phyloP scores from a whole-genome alignment of 2,113 vertebrate genomes.

The Alectura lathami region DNA sequence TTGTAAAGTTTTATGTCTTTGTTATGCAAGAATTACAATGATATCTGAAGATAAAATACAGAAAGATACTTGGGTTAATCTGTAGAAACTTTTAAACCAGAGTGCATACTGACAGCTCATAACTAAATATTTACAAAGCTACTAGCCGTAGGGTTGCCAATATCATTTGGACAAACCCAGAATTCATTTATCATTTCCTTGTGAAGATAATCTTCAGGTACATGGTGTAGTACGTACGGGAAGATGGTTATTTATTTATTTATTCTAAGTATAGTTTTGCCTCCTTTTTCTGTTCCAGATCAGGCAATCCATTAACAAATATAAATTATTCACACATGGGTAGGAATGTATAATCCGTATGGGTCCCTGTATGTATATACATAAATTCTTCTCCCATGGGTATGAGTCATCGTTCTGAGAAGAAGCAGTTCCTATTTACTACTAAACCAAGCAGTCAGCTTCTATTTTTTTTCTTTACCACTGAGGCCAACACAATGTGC shows the following conservation, averaged over 20 bases:
- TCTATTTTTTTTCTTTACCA: not conserved
- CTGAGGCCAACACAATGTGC: not conserved
- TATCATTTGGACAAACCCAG: not conserved
- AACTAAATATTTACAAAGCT: not conserved
- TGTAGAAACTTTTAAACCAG: not conserved
- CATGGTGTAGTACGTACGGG: not conserved
- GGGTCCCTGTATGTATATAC: not conserved
- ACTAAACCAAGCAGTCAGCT: not conserved
- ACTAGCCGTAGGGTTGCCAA: not conserved
- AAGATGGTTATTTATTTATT: not conserved
- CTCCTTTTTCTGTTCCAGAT: not conserved
- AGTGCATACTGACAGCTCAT: not conserved
- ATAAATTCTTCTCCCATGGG: not conserved
- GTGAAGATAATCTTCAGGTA: not conserved
- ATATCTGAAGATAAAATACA: not conserved
- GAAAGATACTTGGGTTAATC: not conserved
- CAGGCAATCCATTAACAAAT: not conserved
- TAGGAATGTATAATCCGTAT: not conserved
- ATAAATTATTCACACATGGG: not conserved
- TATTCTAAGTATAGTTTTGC: not conserved
- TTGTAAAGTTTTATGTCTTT: not conserved
- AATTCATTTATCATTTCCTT: not conserved
- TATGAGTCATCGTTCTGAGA: not conserved
- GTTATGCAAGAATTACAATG: not conserved
- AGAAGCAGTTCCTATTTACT: not conserved